Evolutionary conservation across 2,113 vertebrate genomes (phyloP).

Genomic region (Pantherophis guttatus): DNA sequence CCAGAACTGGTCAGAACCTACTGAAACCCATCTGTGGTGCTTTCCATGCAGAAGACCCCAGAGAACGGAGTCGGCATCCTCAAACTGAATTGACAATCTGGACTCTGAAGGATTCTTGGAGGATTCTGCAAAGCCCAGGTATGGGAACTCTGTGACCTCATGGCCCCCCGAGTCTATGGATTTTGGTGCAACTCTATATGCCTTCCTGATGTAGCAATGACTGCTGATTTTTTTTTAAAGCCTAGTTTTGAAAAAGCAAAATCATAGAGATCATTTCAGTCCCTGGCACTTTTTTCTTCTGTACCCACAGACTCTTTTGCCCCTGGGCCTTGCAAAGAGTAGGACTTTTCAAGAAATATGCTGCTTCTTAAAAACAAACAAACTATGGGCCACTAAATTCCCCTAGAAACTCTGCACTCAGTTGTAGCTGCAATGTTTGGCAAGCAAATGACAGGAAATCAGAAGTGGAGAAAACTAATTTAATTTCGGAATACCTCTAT

Average conservation of each 20-base stretch:
- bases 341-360: not conserved
- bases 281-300: not conserved
- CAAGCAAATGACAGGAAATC: not conserved
- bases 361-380: not conserved
- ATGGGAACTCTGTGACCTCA: not conserved
- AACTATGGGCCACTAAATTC: not conserved
- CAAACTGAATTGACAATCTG: not conserved
- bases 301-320: not conserved
- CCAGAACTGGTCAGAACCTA: no score
- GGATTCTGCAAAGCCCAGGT: not conserved
- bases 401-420: not conserved
- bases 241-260: not conserved
- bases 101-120: not conserved
- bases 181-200: not conserved
- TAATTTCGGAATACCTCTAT: not conserved
- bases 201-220: not conserved
- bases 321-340: not conserved
- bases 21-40: no score
- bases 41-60: not conserved
- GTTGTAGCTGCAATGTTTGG: not conserved
- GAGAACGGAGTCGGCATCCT: not conserved
- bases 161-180: not conserved
- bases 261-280: not conserved
- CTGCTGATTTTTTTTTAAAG: not conserved
- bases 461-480: not conserved